Conservation (phyloP, 2,888 invertebrate genomes). For the Limulus polyphemus region DNA sequence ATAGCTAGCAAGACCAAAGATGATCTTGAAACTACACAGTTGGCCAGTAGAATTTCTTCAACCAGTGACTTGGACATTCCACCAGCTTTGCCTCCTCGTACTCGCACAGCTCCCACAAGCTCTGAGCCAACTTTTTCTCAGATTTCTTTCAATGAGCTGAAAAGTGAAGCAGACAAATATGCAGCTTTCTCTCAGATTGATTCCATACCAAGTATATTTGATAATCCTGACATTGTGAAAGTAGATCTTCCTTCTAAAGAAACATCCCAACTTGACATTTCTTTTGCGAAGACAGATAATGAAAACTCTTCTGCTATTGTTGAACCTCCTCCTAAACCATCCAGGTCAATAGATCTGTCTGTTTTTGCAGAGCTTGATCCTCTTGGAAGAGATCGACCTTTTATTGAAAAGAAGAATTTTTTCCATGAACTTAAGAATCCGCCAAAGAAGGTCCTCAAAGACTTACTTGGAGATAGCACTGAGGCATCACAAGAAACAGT, state of each 20-base stretch:
- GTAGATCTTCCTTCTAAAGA: background rate
- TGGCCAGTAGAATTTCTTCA: no score
- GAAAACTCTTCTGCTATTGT: background rate
- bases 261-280: background rate
- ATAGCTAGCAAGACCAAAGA: no score
- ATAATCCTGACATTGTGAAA: conserved; percentile 9
- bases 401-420: conserved; percentile 90
- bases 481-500: no score
- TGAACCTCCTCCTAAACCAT: conserved; percentile 10
- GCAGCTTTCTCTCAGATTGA: conserved; percentile 20
- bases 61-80: no score
- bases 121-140: no score
- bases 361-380: conserved; percentile 90
- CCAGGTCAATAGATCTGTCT: conserved; percentile 35
- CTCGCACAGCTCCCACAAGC: no score
- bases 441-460: conserved; percentile 81
- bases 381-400: conserved; percentile 76
- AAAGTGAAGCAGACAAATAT: conserved; percentile 13
- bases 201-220: conserved; percentile 18
- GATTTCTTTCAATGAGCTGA: background rate
- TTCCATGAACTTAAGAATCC: conserved; percentile 91
- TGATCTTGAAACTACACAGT: no score
- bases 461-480: conserved; percentile 44
- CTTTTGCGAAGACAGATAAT: background rate
- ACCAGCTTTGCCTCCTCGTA: no score